Percentiles rank a stretch among this genome's conserved stretches.
Evolutionary conservation across 2,113 vertebrate genomes (phyloP).

Genomic region (Brachypodius melanocephalos): DNA sequence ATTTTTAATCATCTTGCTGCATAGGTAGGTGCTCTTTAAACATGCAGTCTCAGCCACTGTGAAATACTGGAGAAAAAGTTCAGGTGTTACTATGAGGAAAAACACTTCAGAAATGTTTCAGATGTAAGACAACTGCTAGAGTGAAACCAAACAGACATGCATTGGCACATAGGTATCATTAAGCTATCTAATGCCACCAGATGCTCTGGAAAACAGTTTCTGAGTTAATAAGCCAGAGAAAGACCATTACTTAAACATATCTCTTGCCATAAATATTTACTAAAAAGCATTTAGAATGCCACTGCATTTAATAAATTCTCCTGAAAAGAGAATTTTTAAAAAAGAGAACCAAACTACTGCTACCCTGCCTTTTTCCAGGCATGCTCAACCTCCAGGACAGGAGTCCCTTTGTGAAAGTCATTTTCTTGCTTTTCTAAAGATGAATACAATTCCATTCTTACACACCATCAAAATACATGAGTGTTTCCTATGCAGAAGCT

Average conservation of each 20-base stretch:
- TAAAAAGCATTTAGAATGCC: neutral
- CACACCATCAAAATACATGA: neutral
- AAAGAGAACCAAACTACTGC: neutral
- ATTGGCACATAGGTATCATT: neutral
- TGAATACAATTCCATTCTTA: neutral
- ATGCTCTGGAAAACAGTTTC: neutral
- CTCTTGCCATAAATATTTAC: neutral
- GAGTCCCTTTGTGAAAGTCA: neutral
- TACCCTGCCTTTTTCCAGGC: neutral
- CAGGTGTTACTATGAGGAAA: neutral
- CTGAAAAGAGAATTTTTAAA: neutral
- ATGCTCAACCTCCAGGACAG: neutral
- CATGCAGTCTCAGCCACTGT: fast-evolving
- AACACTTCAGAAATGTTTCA: neutral
- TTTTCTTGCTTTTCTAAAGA: neutral
- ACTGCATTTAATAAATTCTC: neutral
- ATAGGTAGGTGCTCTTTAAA: neutral
- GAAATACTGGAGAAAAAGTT: neutral
- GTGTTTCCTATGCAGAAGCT: neutral
- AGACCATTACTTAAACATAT: neutral
- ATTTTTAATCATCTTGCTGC: neutral
- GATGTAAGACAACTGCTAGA: neutral
- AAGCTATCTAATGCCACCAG: neutral
- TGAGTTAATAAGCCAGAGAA: neutral
- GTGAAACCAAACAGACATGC: neutral